Evolutionary conservation across 2,113 vertebrate genomes (phyloP).

Genomic region (Bettongia penicillata): DNA sequence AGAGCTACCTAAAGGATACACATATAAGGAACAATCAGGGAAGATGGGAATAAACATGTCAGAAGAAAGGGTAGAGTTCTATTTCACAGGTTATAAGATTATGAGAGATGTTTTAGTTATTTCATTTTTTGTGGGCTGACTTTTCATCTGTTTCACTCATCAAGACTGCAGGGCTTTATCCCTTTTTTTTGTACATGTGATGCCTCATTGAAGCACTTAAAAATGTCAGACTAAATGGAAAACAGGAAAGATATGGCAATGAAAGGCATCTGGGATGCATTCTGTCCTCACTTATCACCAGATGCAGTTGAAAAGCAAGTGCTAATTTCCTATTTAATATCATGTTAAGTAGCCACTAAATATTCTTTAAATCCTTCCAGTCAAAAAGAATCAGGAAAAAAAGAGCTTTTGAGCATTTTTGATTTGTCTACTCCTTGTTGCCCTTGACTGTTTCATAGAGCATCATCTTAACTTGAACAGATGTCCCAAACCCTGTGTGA

Average conservation of each 20-base stretch:
- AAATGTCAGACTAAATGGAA: slow-evolving; percentile 13
- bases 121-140: slow-evolving; percentile 25
- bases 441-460: neutral
- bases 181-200: neutral
- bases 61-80: rapidly evolving
- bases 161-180: neutral
- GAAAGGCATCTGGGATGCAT: neutral
- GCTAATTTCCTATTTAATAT: slow-evolving; percentile 44
- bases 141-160: slow-evolving; percentile 18
- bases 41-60: rapidly evolving
- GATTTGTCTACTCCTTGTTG: slow-evolving; percentile 34
- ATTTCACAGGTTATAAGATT: slow-evolving; percentile 22
- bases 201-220: slow-evolving; percentile 12
- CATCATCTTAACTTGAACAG: slow-evolving; percentile 46
- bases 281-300: slow-evolving; percentile 33
- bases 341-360: slow-evolving; percentile 38
- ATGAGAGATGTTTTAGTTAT: neutral
- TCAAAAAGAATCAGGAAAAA: slow-evolving; percentile 33
- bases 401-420: slow-evolving; percentile 36
- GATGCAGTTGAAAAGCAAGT: slow-evolving; percentile 45
- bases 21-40: neutral
- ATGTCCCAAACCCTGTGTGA: neutral
- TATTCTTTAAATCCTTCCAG: slow-evolving; percentile 31
- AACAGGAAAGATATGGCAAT: neutral
- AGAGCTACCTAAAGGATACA: neutral